Percentiles rank a stretch among this genome's conserved stretches.
These are phyloP conservation scores for Zaprionus tsacasi DNA, from an alignment of 1,140 invertebrate genomes.

Conservation along the genomic window DNA sequence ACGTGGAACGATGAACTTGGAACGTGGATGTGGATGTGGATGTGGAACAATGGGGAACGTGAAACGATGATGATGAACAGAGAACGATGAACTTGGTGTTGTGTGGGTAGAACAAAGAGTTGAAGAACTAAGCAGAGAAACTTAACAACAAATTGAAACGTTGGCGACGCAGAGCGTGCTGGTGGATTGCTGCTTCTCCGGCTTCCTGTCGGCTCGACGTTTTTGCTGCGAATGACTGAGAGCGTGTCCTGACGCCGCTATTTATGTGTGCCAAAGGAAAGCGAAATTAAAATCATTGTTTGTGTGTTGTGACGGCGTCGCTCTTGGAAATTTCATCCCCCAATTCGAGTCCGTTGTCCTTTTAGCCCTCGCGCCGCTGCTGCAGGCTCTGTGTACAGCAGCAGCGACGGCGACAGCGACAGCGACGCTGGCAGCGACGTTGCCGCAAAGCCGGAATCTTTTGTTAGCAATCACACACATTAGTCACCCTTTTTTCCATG, in stretches of 20 bases:
- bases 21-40: background rate
- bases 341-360: constrained; percentile 77
- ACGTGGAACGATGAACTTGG: too few species aligned
- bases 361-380: constrained; percentile 60
- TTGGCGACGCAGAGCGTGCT: constrained; percentile 51
- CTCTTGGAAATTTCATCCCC: constrained; percentile 76
- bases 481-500: constrained; percentile 83
- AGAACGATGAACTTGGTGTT: constrained; percentile 5
- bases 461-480: constrained; percentile 84
- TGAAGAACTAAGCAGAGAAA: constrained; percentile 63
- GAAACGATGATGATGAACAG: constrained; percentile 14
- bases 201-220: constrained; percentile 81
- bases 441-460: constrained; percentile 80
- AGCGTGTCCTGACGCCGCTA: constrained; percentile 68
- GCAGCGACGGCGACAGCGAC: constrained; percentile 21
- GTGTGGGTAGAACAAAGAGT: constrained; percentile 35
- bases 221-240: constrained; percentile 83
- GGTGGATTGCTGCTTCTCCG: constrained; percentile 48
- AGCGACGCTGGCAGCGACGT: constrained; percentile 25
- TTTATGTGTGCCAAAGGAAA: constrained; percentile 83
- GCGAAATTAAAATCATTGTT: constrained; percentile 83
- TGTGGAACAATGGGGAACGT: constrained; percentile 15
- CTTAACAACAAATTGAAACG: constrained; percentile 65
- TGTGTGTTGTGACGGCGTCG: constrained; percentile 65
- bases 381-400: constrained; percentile 12